phyloP scores from a whole-genome alignment of 2,797 vertebrate genomes.

The Perdix hodgsoniae region DNA sequence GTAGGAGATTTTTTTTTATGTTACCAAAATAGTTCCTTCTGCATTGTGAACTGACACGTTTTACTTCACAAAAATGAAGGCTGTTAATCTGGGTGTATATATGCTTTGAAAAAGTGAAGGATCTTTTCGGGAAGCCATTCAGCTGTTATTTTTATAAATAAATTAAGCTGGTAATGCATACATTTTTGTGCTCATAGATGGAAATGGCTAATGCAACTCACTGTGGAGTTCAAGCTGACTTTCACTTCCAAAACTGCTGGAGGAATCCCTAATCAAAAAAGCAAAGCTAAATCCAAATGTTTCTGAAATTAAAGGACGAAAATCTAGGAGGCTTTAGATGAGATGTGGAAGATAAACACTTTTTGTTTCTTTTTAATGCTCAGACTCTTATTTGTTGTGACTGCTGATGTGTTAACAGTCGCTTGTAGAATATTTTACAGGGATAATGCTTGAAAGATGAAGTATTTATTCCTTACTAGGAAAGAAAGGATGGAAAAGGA shows the following conservation, averaged over 20 bases:
- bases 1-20: background rate
- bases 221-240: background rate
- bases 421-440: background rate
- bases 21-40: background rate
- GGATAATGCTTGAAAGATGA: background rate
- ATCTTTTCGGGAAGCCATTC: background rate
- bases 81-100: background rate
- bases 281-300: background rate
- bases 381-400: background rate
- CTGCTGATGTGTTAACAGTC: background rate
- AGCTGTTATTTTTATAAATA: background rate
- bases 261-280: constrained; percentile 3
- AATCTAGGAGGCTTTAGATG: background rate
- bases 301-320: background rate
- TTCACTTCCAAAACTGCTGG: background rate
- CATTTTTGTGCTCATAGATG: background rate
- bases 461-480: background rate
- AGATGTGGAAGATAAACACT: background rate
- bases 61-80: background rate
- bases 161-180: background rate
- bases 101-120: background rate
- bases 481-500: background rate
- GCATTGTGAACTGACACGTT: background rate
- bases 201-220: background rate
- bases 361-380: background rate